Conservation (phyloP, 2,113 vertebrate genomes). For the Apistogramma diplotaenia region DNA sequence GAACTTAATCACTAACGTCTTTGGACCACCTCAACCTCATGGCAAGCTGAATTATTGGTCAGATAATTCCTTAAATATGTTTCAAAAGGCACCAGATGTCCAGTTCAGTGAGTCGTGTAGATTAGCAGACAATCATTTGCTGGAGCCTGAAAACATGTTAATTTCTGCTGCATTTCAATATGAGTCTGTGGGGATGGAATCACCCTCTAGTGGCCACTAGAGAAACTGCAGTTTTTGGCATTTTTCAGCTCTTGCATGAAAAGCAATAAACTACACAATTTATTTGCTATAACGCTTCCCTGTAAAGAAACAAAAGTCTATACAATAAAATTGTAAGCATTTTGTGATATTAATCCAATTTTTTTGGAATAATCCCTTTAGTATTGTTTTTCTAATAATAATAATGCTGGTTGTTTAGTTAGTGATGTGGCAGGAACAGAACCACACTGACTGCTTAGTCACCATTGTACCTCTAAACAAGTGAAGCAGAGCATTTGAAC, state of each 20-base stretch:
- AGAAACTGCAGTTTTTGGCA: not conserved
- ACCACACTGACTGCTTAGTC: not conserved
- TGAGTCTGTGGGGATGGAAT: too few relatives aligned
- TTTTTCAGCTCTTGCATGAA: not conserved
- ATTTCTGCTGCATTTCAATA: too few relatives aligned
- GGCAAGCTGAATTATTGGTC: not conserved
- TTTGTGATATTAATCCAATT: not conserved
- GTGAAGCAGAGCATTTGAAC: not conserved
- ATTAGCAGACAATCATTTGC: too few relatives aligned
- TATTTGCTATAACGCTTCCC: not conserved
- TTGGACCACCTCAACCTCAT: too few relatives aligned
- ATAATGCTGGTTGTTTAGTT: not conserved
- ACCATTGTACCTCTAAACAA: not conserved
- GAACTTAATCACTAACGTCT: too few relatives aligned
- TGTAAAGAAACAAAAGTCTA: not conserved
- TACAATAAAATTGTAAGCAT: not conserved
- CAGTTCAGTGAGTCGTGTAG: not conserved
- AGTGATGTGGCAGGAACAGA: not conserved
- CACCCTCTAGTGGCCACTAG: not conserved
- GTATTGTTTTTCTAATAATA: not conserved
- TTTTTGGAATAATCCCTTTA: not conserved
- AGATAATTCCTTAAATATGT: not conserved
- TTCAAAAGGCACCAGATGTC: not conserved
- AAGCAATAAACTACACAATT: not conserved
- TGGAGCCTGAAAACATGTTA: too few relatives aligned